Evolutionary conservation across 2,888 invertebrate genomes (phyloP).

Genomic region (Oasisia sp.): DNA sequence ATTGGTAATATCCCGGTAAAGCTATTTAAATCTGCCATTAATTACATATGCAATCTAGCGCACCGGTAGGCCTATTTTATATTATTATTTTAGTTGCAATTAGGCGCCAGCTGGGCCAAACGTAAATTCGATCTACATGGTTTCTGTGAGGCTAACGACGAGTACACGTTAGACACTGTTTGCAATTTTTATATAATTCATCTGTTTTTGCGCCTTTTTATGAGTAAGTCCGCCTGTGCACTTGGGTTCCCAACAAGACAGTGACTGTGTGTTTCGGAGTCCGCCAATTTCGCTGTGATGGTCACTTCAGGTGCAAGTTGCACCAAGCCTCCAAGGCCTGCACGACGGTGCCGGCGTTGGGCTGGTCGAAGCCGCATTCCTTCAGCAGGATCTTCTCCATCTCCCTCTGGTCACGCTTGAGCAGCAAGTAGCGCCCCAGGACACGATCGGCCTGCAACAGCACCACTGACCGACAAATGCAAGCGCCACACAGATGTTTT

Average conservation of each 20-base stretch:
- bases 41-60: too few species aligned
- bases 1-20: too few species aligned
- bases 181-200: not conserved
- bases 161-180: not conserved
- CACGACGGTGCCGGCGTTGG: not conserved
- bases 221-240: not conserved
- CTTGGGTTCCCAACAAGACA: not conserved
- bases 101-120: not conserved
- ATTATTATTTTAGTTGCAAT: not conserved
- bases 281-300: not conserved
- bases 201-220: not conserved
- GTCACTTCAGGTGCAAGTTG: not conserved
- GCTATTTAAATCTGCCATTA: too few species aligned
- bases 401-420: not conserved
- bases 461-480: not conserved
- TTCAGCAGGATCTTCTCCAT: not conserved
- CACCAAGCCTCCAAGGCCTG: not conserved
- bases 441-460: not conserved
- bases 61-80: not conserved
- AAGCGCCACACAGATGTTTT: not conserved
- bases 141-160: not conserved
- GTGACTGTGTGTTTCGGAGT: not conserved
- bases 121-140: not conserved
- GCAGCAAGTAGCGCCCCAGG: not conserved
- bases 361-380: not conserved